Base-by-base conservation (phyloP, 2,113 vertebrate genomes). In the Microcebus lehilahytsara region DNA sequence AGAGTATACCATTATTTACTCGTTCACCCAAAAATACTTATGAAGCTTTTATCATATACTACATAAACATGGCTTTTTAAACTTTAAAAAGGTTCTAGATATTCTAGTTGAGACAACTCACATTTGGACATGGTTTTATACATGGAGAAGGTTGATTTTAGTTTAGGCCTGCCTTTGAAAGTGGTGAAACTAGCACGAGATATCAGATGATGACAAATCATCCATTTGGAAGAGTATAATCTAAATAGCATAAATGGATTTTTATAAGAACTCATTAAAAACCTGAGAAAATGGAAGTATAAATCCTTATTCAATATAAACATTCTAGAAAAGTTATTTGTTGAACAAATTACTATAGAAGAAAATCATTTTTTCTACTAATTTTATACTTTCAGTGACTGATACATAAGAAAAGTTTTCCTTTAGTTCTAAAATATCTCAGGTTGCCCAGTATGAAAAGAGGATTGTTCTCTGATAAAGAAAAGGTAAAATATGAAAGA, bases 251-350 rank as follows among this genome's bases (percentile, higher is more conserved):
- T 3, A 95, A 34, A 78, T 58, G 16, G 3, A 30, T 79, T 91
- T 91, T 91, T 79, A 80, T 53, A 64, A 79, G 42, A 79, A 72
- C 42, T 86, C 27, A 91, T 66, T 83, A 78, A 84, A 93, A 85
- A 37, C 72, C 56, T 46, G n/a, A 93, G 81, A 49, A 90, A 56
- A 85, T 22, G 14, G 17, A 64, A 81, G 42, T 66, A 93, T 69
- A 85, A 90, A 69, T 90, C 46, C 32, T 69, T 30, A 42, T 72
- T 46, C 23, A 5, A 69, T 49, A 90, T 16, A 93, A 75, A 77
- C n/a, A 72, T 49, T 83, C 12, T 64, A 64, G 37, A 91, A 90
- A 86, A 91, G 19, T 46, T 91, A 91, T 34, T 69, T 80, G 46
- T 78, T 80, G 46, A 56, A 42, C 32, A 85, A 56, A 80, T 64